Evolutionary conservation across 2,113 vertebrate species (phyloP).

Genomic region (Malaclemys terrapin): DNA sequence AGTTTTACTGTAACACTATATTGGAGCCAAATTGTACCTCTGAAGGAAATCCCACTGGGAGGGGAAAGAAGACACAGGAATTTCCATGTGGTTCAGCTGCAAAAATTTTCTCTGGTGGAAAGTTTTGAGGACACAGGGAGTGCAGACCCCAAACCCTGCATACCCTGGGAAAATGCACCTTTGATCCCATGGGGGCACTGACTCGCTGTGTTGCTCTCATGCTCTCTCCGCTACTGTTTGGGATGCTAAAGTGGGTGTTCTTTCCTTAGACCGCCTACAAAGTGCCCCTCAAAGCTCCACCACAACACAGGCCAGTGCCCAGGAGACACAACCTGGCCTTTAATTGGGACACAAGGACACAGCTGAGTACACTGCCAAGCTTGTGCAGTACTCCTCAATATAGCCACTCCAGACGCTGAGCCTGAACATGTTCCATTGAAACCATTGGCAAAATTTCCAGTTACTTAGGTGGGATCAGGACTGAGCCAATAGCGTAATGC

Average conservation of each 20-base stretch:
- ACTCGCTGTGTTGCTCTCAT: neutral
- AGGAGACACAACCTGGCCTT: neutral
- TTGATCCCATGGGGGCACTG: neutral
- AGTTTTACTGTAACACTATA: neutral
- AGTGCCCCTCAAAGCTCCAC: neutral
- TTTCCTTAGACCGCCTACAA: neutral
- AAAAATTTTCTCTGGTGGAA: no score
- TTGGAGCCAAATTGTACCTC: neutral
- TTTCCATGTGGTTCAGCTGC: neutral
- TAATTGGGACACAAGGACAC: neutral
- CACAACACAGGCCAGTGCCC: neutral
- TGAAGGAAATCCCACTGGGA: neutral
- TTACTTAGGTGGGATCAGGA: neutral
- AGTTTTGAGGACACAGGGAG: neutral
- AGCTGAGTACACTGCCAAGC: neutral
- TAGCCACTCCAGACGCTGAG: neutral
- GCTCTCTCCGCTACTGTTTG: rapidly evolving
- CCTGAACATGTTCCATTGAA: neutral
- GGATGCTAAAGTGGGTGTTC: neutral
- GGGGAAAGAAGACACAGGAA: neutral
- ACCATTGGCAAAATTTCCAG: neutral
- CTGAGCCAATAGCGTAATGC: neutral
- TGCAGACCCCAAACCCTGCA: neutral
- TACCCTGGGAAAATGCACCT: neutral
- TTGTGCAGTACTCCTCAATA: constrained; percentile 12